These are phyloP conservation scores for Trichogramma evanescens DNA, from an alignment of 2,888 invertebrate genomes.

Conservation along the genomic window DNA sequence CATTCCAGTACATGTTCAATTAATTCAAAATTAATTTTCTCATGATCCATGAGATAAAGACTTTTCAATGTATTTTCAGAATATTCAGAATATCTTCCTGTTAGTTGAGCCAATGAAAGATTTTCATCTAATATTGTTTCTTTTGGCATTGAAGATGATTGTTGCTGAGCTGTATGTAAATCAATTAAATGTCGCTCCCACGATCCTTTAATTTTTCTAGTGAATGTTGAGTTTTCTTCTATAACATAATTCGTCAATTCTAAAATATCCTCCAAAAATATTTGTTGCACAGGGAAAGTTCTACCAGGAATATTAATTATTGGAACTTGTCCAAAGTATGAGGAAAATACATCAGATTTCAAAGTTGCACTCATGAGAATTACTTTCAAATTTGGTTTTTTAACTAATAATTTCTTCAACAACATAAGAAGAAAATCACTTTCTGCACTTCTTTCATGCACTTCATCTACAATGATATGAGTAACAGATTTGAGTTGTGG, in stretches of 20 bases:
- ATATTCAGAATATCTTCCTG: constrained; percentile 61
- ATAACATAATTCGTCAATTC: constrained; percentile 57
- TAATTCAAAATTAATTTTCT: constrained; percentile 71
- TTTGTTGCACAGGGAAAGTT: constrained; percentile 77
- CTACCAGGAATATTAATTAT: constrained; percentile 75
- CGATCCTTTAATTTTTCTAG: constrained; percentile 59
- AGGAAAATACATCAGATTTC: constrained; percentile 75
- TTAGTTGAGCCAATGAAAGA: constrained; percentile 60
- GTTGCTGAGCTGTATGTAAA: constrained; percentile 58
- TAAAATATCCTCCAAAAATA: constrained; percentile 75
- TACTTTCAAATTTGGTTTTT: constrained; percentile 70
- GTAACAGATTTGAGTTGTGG: constrained; percentile 68
- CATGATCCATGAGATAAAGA: constrained; percentile 68
- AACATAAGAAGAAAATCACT: constrained; percentile 83
- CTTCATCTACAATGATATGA: constrained; percentile 84
- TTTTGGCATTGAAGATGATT: constrained; percentile 53
- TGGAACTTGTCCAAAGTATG: constrained; percentile 75
- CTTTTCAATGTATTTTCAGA: constrained; percentile 63
- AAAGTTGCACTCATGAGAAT: constrained; percentile 92
- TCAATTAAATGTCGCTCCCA: constrained; percentile 58
- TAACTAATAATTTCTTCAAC: constrained; percentile 66
- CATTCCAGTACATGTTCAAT: constrained; percentile 65
- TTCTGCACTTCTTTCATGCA: constrained; percentile 86
- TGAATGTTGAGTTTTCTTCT: constrained; percentile 58
- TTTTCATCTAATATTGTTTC: constrained; percentile 64